A percentile compares a stretch with the other conserved stretches of the same genome.
phyloP scores from a whole-genome alignment of 2,113 vertebrate species.

The Hystrix brachyura region DNA sequence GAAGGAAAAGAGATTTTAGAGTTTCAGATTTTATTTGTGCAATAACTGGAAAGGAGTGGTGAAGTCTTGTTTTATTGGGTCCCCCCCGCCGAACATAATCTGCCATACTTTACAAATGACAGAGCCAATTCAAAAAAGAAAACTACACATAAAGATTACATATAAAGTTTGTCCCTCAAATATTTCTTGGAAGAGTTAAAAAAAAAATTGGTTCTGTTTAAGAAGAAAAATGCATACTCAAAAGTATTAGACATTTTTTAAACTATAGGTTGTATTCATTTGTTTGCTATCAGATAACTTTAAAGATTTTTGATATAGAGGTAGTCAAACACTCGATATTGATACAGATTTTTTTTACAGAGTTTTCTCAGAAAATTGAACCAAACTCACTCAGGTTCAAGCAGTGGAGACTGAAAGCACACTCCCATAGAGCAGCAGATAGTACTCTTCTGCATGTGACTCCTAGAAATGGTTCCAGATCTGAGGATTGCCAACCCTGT shows the following conservation, averaged over 20 bases:
- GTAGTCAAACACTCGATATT: background rate
- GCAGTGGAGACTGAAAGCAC: background rate
- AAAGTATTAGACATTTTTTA: background rate
- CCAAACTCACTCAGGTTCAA: background rate
- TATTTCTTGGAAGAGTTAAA: conserved; percentile 64
- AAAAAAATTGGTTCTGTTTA: conserved; percentile 10
- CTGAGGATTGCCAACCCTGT: background rate
- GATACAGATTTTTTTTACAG: background rate
- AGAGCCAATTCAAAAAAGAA: conserved; percentile 23
- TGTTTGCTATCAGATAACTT: conserved; percentile 26
- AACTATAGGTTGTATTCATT: conserved; percentile 8
- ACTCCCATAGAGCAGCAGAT: background rate
- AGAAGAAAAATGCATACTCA: background rate
- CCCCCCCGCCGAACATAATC: background rate
- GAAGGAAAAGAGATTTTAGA: conserved; percentile 23
- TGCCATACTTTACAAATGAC: conserved; percentile 16
- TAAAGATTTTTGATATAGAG: conserved; percentile 46
- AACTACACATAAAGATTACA: background rate
- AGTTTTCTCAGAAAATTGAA: conserved; percentile 1
- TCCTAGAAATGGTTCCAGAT: background rate
- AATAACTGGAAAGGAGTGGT: background rate
- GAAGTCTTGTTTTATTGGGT: background rate
- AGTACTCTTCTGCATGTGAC: background rate
- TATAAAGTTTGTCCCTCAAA: conserved; percentile 81
- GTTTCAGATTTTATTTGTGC: conserved; percentile 39